phyloP scores from a whole-genome alignment of 2,888 invertebrate genomes.

The Eupithecia subumbrata region DNA sequence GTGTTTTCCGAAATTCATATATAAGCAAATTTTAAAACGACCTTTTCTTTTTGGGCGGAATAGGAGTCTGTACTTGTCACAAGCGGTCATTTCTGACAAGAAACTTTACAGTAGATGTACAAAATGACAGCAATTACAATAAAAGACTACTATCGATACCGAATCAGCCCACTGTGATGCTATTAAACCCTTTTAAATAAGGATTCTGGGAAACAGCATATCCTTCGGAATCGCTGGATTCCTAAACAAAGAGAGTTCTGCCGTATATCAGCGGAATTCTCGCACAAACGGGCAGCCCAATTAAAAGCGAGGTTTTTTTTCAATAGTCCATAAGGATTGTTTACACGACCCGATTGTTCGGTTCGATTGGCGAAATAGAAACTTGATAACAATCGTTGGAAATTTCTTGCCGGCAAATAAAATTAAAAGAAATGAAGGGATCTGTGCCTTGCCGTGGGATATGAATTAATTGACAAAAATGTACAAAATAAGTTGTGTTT shows the following conservation, averaged over 20 bases:
- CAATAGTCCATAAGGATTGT: constrained; percentile 41
- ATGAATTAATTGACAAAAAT: neutral
- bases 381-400: neutral
- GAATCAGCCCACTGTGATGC: neutral
- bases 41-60: neutral
- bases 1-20: neutral
- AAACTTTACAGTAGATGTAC: neutral
- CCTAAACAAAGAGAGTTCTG: constrained; percentile 38
- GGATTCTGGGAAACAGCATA: neutral
- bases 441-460: neutral
- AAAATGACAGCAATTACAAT: neutral
- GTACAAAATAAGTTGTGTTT: neutral
- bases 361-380: neutral
- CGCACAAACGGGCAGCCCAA: constrained; percentile 69
- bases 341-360: neutral
- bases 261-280: constrained; percentile 61
- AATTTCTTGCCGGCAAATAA: neutral
- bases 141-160: neutral
- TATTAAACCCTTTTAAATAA: neutral
- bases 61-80: neutral
- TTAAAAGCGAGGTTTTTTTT: constrained; percentile 64
- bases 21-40: neutral
- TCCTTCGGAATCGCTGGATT: constrained; percentile 14
- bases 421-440: neutral
- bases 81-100: neutral